Evolutionary conservation across 2,888 invertebrate genomes (phyloP), one percentile per base, ranked within the genome.

Genomic region (Aphodius sticticus): DNA sequence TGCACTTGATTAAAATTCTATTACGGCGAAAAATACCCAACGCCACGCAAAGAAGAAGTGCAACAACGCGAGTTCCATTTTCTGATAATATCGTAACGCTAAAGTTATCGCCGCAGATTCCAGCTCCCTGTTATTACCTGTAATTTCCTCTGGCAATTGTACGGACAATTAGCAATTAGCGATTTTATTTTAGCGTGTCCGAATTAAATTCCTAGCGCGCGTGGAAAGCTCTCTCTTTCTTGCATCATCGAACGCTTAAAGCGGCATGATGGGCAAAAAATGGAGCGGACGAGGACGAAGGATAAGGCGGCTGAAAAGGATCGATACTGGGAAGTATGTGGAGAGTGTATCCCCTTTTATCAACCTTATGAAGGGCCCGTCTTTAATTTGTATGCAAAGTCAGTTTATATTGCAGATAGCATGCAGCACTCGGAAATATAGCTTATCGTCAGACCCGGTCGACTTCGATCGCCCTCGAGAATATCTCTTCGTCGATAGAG

Each of bases 361-460:
- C 53, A 53, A 5, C 53, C 2, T 53, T 53, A 53, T 53, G 53
- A 53, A 53, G 53, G 53, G 53, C 53, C 35, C 74, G 37, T 74
- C 74, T 82, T 83, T 83, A 83, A 83, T 84, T 84, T 83, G 84
- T 83, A 84, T 84, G 84, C 84, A 83, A 83, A 84, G 84, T 83
- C 83, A 76, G 82, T 83, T 83, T 82, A 81, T 81, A 81, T 83
- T 82, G 84, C 83, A 83, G 84, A 84, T 83, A 84, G 81, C 83
- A 82, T 82, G 83, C 83, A 82, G 81, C 82, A 83, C 76, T 82
- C 78, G 81, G 80, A 80, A 80, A 78, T 78, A 78, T 78, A 76
- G 79, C 79, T 77, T 77, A 79, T 75, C 76, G 78, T 74, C 79
- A 53, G 38, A 9, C 78, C 69, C 69, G 16, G 36, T 26, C 69